phyloP scores from a whole-genome alignment of 2,888 invertebrate genomes.

The Julus scanicus region DNA sequence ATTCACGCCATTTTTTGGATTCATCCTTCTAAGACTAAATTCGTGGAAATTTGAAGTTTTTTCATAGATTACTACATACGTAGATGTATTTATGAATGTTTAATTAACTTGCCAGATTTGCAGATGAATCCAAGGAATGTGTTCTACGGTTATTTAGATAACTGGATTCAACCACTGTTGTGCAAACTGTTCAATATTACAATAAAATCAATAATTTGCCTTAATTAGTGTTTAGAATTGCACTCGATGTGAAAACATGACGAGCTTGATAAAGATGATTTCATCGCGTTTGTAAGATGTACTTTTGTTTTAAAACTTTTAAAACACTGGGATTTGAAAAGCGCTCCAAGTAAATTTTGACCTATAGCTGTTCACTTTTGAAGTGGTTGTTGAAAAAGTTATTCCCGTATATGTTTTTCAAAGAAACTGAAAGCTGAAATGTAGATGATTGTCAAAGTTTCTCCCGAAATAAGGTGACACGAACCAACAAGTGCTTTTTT shows the following conservation, averaged over 20 bases:
- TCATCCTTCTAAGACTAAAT: no score
- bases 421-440: not conserved
- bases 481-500: conserved; percentile 31
- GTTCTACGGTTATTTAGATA: not conserved
- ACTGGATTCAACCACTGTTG: not conserved
- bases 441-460: not conserved
- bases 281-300: not conserved
- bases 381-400: conserved; percentile 1
- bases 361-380: not conserved
- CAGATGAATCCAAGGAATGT: not conserved
- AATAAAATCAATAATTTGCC: not conserved
- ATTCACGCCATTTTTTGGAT: no score
- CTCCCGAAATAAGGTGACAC: not conserved
- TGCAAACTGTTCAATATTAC: not conserved
- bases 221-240: conserved; percentile 2
- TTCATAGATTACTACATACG: no score
- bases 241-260: not conserved
- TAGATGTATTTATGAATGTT: no score
- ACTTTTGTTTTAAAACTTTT: not conserved
- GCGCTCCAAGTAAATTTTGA: not conserved
- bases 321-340: not conserved
- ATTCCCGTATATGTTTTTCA: not conserved
- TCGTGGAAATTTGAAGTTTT: no score
- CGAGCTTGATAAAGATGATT: not conserved
- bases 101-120: not conserved